Percentiles rank a stretch among this genome's conserved stretches.
These are phyloP conservation scores for Campylomormyrus numenius DNA, from an alignment of 2,113 vertebrate species.

Conservation along the genomic window DNA sequence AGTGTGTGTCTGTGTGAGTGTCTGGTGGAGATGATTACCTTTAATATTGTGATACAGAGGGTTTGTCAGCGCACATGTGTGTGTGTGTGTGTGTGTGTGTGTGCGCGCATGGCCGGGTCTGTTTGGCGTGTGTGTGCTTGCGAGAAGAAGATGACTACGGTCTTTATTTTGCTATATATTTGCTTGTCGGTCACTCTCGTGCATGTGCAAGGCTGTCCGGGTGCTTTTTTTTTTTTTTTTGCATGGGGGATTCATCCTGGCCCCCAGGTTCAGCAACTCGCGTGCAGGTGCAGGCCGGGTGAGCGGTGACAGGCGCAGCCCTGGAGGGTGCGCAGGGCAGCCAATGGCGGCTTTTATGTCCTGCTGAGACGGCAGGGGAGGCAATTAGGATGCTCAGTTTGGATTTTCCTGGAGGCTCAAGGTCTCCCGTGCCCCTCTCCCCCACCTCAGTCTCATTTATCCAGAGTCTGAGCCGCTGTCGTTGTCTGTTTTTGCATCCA, in stretches of 20 bases:
- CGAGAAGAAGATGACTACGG: neutral
- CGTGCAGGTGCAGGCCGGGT: neutral
- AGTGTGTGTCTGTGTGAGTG: neutral
- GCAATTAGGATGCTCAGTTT: slow-evolving; percentile 53
- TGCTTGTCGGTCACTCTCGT: neutral
- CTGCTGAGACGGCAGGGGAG: slow-evolving; percentile 49
- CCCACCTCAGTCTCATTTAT: neutral
- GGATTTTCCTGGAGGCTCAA: slow-evolving; percentile 42
- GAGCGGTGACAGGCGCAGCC: slow-evolving; percentile 28
- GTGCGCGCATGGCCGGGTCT: neutral
- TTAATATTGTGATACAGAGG: neutral
- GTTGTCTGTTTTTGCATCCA: neutral
- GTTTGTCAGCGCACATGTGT: neutral
- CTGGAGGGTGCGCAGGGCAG: neutral
- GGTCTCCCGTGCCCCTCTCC: slow-evolving; percentile 9
- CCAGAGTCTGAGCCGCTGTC: neutral
- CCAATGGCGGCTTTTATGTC: slow-evolving; percentile 37
- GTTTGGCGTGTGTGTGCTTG: neutral
- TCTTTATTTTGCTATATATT: neutral
- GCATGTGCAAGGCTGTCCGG: neutral
- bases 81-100: neutral
- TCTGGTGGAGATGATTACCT: neutral
- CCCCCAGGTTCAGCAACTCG: neutral
- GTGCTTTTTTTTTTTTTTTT: neutral
- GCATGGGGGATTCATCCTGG: neutral